Evolutionary conservation across 2,113 vertebrate genomes (phyloP).

Genomic region (Colistium nudipinnis): DNA sequence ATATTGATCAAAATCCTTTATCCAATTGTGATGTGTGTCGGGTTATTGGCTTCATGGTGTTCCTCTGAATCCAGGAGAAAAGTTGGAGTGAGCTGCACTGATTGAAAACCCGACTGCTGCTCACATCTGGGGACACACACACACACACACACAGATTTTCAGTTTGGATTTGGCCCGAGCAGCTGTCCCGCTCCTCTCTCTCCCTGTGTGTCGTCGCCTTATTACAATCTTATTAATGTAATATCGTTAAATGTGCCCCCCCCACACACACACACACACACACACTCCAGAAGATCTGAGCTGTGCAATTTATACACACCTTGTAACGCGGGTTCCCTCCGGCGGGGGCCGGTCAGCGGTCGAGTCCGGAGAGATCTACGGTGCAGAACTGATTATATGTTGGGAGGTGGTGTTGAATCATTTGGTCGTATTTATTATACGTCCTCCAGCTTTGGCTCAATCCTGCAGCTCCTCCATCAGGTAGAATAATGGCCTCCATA

Average conservation of each 20-base stretch:
- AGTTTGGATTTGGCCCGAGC: conserved; percentile 65
- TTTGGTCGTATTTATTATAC: conserved; percentile 70
- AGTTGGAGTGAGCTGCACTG: conserved; percentile 38
- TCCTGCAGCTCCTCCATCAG: conserved; percentile 63
- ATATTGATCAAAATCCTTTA: no score
- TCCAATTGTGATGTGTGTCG: no score
- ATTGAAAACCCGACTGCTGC: conserved; percentile 33
- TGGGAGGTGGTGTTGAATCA: conserved; percentile 56
- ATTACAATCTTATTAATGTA: conserved; percentile 73
- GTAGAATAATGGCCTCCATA: conserved; percentile 74
- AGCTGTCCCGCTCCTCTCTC: conserved; percentile 62
- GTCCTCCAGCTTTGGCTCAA: conserved; percentile 61
- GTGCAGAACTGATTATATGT: conserved; percentile 55
- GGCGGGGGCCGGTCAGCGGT: conserved; percentile 47
- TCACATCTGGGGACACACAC: conserved; percentile 62
- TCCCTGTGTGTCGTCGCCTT: conserved; percentile 51
- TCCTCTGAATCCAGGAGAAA: conserved; percentile 23
- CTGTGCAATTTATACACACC: conserved; percentile 46
- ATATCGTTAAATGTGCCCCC: conserved; percentile 67
- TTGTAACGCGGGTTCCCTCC: conserved; percentile 45
- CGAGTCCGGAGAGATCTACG: conserved; percentile 55
- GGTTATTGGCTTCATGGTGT: no score
- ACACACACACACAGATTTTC: conserved; percentile 44
- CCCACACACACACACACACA: no score
- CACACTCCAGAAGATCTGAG: conserved; percentile 71